Conservation (phyloP, 2,113 vertebrate species). For the Stigmatopora argus region DNA sequence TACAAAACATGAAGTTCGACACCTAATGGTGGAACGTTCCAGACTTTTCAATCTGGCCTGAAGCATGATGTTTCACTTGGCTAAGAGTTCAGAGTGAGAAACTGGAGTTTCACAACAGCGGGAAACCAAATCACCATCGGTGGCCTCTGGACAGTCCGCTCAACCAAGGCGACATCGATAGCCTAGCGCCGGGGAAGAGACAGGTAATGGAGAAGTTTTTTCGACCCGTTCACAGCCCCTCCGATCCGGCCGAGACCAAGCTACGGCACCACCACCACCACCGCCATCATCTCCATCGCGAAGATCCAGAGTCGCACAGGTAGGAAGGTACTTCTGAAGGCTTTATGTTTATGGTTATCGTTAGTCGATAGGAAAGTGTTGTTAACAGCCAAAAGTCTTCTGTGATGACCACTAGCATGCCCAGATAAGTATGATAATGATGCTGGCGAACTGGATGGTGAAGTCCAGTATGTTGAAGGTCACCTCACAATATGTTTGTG, state of each 20-base stretch:
- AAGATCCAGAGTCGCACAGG: slow-evolving; percentile 48
- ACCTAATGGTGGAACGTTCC: no score
- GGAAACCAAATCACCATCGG: slow-evolving; percentile 8
- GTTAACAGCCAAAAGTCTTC: not conserved
- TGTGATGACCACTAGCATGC: not conserved
- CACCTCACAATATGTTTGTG: not conserved
- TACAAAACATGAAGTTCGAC: not conserved
- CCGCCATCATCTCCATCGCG: slow-evolving; percentile 28
- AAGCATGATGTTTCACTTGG: not conserved
- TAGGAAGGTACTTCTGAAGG: slow-evolving; percentile 18
- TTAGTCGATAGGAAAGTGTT: not conserved
- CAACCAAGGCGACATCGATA: slow-evolving; percentile 9
- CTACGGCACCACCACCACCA: slow-evolving; percentile 30
- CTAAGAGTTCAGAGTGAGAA: not conserved
- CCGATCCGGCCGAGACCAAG: slow-evolving; percentile 45
- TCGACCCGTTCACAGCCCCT: slow-evolving; percentile 58
- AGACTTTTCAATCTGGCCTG: not conserved
- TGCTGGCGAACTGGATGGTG: no score
- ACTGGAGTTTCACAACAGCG: not conserved
- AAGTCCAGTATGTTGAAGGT: slow-evolving; percentile 1
- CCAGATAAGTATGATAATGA: no score
- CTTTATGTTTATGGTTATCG: not conserved
- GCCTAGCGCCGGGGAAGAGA: slow-evolving; percentile 36
- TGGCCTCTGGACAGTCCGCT: slow-evolving; percentile 3
- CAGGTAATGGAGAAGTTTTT: slow-evolving; percentile 71